phyloP scores from a whole-genome alignment of 2,113 vertebrate genomes.

The Physeter macrocephalus region DNA sequence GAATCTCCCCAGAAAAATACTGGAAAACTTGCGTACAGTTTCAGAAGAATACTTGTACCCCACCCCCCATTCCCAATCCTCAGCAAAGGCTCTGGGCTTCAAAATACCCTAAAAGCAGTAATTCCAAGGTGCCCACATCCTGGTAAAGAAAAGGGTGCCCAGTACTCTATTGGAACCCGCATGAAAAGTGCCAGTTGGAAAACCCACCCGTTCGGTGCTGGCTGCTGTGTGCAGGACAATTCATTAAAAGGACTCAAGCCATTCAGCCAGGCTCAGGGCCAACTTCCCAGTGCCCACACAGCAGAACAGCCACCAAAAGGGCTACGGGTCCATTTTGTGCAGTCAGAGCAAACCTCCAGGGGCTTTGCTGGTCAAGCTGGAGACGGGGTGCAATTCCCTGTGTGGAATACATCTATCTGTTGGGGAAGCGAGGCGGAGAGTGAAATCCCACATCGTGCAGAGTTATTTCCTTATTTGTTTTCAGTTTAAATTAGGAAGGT shows the following conservation, averaged over 20 bases:
- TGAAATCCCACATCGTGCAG: fast-evolving
- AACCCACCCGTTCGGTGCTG: background rate
- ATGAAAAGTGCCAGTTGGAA: background rate
- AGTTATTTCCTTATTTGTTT: background rate
- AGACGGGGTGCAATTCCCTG: background rate
- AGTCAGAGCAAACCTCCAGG: background rate
- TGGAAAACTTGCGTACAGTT: background rate
- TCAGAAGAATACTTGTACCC: background rate
- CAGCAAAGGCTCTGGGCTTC: background rate
- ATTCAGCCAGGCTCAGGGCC: background rate
- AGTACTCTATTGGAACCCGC: background rate
- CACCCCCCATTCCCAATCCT: background rate
- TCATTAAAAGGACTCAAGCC: background rate
- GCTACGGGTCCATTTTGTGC: background rate
- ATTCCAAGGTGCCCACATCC: background rate
- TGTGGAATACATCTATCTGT: background rate
- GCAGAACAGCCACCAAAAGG: background rate
- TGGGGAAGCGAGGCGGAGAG: background rate
- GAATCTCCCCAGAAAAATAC: background rate
- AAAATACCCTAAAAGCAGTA: background rate
- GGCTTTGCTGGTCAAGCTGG: background rate
- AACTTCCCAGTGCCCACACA: fast-evolving
- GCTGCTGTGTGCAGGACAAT: background rate
- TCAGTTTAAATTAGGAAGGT: background rate
- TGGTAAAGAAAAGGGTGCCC: background rate